These are phyloP conservation scores for Dermatemys mawii DNA, from an alignment of 2,113 vertebrate genomes.

Conservation along the genomic window DNA sequence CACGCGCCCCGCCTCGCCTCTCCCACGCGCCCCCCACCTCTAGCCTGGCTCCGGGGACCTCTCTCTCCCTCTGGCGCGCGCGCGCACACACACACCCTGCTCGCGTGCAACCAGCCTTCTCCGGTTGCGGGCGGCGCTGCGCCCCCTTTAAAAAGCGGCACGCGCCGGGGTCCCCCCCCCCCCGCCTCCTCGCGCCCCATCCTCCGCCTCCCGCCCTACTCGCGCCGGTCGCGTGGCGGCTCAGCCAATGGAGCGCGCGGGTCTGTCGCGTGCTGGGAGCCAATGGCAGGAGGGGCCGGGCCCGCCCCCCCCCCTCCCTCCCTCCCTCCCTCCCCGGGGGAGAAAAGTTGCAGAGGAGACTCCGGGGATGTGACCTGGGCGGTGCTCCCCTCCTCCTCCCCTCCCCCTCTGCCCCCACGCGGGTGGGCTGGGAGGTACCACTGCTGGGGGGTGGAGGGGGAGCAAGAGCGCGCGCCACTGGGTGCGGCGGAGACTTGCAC, in stretches of 20 bases:
- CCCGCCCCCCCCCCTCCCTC: no score
- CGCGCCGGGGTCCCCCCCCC: slow-evolving; percentile 82
- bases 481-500: no score
- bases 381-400: rapidly evolving
- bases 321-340: no score
- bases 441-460: neutral
- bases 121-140: slow-evolving; percentile 87
- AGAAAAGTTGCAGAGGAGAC: neutral
- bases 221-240: slow-evolving; percentile 90
- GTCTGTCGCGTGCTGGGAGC: slow-evolving; percentile 88
- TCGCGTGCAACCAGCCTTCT: slow-evolving; percentile 88
- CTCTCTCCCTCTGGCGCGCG: no score
- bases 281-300: slow-evolving; percentile 79
- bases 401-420: neutral
- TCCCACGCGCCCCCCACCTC: neutral
- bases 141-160: slow-evolving; percentile 95
- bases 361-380: neutral
- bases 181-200: slow-evolving; percentile 15
- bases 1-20: neutral
- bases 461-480: rapidly evolving
- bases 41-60: neutral
- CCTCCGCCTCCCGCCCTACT: slow-evolving; percentile 85
- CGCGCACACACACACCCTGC: slow-evolving; percentile 65
- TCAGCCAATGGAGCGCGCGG: slow-evolving; percentile 83
- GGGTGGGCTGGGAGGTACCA: neutral